A percentile compares a stretch with the other conserved stretches of the same genome.
Evolutionary conservation across 2,797 vertebrate genomes (phyloP).

Genomic region (Hippocampus kuda): DNA sequence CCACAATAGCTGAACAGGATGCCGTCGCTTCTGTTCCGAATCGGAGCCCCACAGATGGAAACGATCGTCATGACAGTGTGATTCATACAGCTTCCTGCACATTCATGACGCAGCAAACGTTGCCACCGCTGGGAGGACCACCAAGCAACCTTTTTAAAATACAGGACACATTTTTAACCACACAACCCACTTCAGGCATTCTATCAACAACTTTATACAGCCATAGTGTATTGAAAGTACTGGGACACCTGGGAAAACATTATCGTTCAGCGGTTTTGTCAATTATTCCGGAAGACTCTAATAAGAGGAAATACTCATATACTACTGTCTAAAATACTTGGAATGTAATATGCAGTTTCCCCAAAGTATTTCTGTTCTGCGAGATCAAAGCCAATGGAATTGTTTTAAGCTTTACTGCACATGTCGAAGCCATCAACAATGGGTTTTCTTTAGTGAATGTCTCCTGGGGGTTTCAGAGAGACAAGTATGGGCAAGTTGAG

Average conservation of each 20-base stretch:
- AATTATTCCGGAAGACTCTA: too few relatives aligned
- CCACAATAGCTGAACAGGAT: conserved; percentile 53
- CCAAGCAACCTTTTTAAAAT: neutral
- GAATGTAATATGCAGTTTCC: too few relatives aligned
- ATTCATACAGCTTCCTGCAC: conserved; percentile 14
- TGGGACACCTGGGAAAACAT: neutral
- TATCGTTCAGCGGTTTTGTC: too few relatives aligned
- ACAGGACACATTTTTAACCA: neutral
- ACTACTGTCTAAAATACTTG: too few relatives aligned
- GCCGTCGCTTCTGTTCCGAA: conserved; percentile 8
- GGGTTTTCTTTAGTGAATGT: neutral
- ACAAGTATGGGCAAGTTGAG: neutral
- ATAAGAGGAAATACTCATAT: too few relatives aligned
- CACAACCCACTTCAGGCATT: neutral
- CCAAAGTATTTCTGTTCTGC: too few relatives aligned
- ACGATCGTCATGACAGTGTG: conserved; percentile 24
- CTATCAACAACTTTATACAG: neutral
- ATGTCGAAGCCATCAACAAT: neutral
- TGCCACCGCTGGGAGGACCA: neutral
- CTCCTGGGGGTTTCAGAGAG: neutral
- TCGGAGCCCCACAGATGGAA: conserved; percentile 14
- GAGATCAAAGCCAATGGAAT: neutral
- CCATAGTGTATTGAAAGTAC: neutral
- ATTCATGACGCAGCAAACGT: neutral
- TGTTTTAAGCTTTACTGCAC: neutral